Evolutionary conservation across 2,888 invertebrate species (phyloP).

Genomic region (Acronicta aceris): DNA sequence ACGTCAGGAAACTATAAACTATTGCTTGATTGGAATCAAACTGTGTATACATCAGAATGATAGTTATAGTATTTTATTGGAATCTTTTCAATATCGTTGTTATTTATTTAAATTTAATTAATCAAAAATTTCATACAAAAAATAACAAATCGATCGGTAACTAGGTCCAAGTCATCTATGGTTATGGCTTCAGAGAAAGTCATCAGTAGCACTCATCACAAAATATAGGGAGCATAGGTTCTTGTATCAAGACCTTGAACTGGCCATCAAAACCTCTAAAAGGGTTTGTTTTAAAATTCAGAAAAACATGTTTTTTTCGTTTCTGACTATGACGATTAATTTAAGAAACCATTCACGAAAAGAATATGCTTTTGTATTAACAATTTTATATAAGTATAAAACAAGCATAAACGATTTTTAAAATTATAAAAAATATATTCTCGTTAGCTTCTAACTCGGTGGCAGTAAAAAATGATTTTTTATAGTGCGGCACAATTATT

Average conservation of each 20-base stretch:
- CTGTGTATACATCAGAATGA: not conserved
- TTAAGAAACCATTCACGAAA: not conserved
- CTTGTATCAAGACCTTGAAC: no score
- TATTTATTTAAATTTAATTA: no score
- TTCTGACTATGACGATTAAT: no score
- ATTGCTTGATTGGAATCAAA: conserved; percentile 19
- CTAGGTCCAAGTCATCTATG: no score
- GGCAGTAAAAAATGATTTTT: not conserved
- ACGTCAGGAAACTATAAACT: not conserved
- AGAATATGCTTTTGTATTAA: not conserved
- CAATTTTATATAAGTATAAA: no score
- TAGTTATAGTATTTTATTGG: no score
- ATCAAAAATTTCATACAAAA: no score
- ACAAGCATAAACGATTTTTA: conserved; percentile 3
- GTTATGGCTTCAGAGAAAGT: no score
- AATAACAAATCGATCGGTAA: no score
- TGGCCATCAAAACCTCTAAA: not conserved
- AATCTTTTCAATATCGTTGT: no score
- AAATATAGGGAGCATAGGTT: no score
- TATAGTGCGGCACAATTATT: conserved; percentile 12
- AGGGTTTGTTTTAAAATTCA: not conserved
- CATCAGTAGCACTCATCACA: no score
- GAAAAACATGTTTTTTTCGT: not conserved
- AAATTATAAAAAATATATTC: not conserved
- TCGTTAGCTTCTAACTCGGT: not conserved